Percentiles rank a stretch among this genome's conserved stretches.
phyloP scores from a whole-genome alignment of 2,888 invertebrate genomes.

The Oscheius sp. region DNA sequence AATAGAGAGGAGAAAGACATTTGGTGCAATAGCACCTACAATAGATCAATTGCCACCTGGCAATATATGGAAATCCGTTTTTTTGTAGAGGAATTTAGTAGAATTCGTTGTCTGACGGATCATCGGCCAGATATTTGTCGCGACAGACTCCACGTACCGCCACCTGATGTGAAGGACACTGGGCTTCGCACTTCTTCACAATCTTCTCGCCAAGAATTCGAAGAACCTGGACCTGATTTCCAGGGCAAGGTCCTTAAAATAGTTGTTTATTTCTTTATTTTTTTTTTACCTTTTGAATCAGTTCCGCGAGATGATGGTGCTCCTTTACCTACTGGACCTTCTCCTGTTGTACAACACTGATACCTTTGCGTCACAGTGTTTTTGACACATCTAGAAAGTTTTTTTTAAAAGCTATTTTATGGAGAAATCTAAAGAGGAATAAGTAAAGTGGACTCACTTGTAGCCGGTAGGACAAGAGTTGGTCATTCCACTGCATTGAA shows the following conservation, averaged over 20 bases:
- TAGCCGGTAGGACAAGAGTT: constrained; percentile 64
- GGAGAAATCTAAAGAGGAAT: no score
- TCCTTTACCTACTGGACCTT: not conserved
- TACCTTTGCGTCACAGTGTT: constrained; percentile 25
- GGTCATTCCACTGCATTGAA: constrained; percentile 60
- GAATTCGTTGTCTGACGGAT: constrained; percentile 27
- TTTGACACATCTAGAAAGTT: constrained; percentile 16
- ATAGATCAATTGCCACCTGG: constrained; percentile 27
- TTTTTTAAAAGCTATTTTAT: not conserved
- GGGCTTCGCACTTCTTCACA: constrained; percentile 66
- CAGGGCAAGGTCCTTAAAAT: constrained; percentile 57
- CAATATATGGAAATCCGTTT: constrained; percentile 6
- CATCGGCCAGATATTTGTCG: constrained; percentile 52
- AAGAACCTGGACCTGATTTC: constrained; percentile 63
- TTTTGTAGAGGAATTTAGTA: constrained; percentile 22
- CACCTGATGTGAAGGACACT: constrained; percentile 65
- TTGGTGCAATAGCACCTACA: constrained; percentile 34
- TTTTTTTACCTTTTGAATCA: constrained; percentile 21
- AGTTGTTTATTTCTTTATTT: not conserved
- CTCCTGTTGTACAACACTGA: constrained; percentile 45
- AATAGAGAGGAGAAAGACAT: not conserved
- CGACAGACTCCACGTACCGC: constrained; percentile 66
- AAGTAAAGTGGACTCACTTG: constrained; percentile 29
- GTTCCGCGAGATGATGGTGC: constrained; percentile 10
- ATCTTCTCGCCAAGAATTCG: constrained; percentile 64